Evolutionary conservation across 1,140 invertebrate genomes (phyloP), one percentile per base, ranked within the genome.

Genomic region (Aphaenogaster floridana): DNA sequence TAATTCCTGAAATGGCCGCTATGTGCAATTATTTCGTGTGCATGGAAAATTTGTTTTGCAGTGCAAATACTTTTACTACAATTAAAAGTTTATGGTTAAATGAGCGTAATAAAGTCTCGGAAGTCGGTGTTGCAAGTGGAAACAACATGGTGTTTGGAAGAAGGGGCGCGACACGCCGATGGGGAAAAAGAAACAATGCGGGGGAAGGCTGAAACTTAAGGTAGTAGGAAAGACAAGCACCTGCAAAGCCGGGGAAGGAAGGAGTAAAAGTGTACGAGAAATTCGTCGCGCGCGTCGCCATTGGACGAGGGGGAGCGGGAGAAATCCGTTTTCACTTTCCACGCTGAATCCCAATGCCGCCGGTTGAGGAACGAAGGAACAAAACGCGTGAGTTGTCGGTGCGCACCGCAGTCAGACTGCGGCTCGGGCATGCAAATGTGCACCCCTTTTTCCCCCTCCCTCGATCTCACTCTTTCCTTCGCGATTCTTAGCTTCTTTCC

Each of bases 241-340:
- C 68, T 74, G 66, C 59, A n/a, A 77, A 28, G 28, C 39, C 34
- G 61, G 28, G 5, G 34, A 17, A 52, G 57, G 72, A 45, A 28
- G 50, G 34, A 45, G 54, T 63, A 84, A 84, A 74, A 87, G 86
- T 78, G 74, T 74, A 87, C 86, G 88, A 80, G 86, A 88, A 71
- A 89, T 87, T 89, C 86, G 88, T 86, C 86, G 86, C 74, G 69
- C 86, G 86, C 79, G 69, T 78, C 79, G 79, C 83, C 66, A 88
- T 88, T 61, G 84, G 74, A 39, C 45, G 59, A n/a, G 61, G 9
- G 21, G 50, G 61, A 72, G 57, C 45, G 68, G 63, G 81, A 83
- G 90, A 91, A 92, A 92, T 92, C 92, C 91, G 91, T 92, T 92
- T 92, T 92, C 92, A 92, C 92, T 92, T 92, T 92, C 90, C 91